These are phyloP conservation scores for Drosophila setosimentum DNA, from an alignment of 2,888 invertebrate species.

Conservation along the genomic window DNA sequence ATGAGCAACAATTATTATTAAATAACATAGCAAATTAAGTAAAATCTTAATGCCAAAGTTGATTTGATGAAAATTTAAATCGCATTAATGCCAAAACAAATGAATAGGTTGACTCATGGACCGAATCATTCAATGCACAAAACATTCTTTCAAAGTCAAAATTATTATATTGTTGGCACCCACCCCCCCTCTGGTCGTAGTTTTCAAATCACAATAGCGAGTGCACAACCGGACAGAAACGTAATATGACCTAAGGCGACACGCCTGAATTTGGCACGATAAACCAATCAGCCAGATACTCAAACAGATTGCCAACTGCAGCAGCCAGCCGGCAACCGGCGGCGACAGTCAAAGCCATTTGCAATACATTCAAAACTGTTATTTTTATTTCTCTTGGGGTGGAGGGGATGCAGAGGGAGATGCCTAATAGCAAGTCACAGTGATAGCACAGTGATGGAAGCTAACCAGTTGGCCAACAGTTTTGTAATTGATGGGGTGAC, in stretches of 20 bases:
- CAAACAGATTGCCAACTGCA: constrained; percentile 55
- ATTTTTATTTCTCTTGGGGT: neutral
- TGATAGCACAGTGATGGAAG: constrained; percentile 28
- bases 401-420: neutral
- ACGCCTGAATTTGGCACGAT: constrained; percentile 81
- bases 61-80: constrained; percentile 68
- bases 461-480: constrained; percentile 26
- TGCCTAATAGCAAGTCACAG: constrained; percentile 33
- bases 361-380: constrained; percentile 13
- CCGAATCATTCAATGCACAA: constrained; percentile 45
- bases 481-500: constrained; percentile 46
- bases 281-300: constrained; percentile 74
- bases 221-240: constrained; percentile 43
- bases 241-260: constrained; percentile 76
- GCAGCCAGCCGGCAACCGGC: constrained; percentile 23
- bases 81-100: constrained; percentile 47
- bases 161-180: constrained; percentile 48
- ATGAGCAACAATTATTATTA: constrained; percentile 61
- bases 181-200: too few species aligned
- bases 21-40: constrained; percentile 50
- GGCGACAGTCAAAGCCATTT: constrained; percentile 30
- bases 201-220: constrained; percentile 25
- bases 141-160: constrained; percentile 72
- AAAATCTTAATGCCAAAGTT: constrained; percentile 50
- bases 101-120: constrained; percentile 49